phyloP scores from a whole-genome alignment of 2,113 vertebrate genomes.

The Sminthopsis crassicaudata region DNA sequence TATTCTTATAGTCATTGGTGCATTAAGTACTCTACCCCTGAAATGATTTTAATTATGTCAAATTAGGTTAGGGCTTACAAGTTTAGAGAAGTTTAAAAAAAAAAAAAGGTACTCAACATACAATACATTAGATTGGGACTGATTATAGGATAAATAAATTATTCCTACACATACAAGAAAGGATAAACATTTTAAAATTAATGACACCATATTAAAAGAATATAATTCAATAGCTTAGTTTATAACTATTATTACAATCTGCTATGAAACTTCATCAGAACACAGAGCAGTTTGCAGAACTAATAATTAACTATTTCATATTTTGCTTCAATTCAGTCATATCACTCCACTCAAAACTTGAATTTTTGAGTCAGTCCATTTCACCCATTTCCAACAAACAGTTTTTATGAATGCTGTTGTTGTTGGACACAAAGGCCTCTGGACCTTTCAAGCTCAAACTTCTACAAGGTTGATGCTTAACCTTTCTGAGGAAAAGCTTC shows the following conservation, averaged over 20 bases:
- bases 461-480: neutral
- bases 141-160: neutral
- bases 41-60: neutral
- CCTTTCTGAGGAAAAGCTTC: neutral
- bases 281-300: neutral
- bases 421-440: neutral
- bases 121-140: neutral
- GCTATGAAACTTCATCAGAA: neutral
- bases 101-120: neutral
- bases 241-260: neutral
- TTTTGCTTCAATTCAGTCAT: neutral
- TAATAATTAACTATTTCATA: neutral
- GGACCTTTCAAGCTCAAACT: neutral
- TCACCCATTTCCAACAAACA: fast-evolving
- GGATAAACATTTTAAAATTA: neutral
- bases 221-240: neutral
- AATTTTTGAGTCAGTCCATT: neutral
- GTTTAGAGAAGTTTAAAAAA: neutral
- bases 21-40: neutral
- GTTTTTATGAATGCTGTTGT: neutral
- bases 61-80: neutral
- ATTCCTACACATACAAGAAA: neutral
- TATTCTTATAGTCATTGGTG: neutral
- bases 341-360: neutral
- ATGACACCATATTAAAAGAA: neutral